These are phyloP conservation scores for Phlogophora meticulosa DNA, from an alignment of 2,888 invertebrate species.

Conservation along the genomic window DNA sequence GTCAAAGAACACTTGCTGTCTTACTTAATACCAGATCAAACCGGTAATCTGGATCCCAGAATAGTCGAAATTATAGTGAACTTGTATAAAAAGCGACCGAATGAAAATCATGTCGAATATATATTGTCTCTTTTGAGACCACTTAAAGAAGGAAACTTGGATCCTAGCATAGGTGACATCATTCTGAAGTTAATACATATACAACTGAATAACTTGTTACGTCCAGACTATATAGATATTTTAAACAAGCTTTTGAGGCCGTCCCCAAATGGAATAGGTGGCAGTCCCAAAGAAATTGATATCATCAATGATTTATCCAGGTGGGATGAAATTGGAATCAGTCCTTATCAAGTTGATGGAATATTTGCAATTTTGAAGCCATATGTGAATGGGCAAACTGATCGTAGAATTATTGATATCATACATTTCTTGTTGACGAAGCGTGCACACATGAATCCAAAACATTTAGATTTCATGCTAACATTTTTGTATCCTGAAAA, in stretches of 20 bases:
- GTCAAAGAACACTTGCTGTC: conserved; percentile 32
- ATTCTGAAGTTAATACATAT: conserved; percentile 36
- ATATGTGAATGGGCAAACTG: conserved; percentile 20
- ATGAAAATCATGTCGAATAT: conserved; percentile 26
- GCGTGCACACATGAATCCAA: conserved; percentile 2
- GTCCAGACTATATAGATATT: conserved; percentile 33
- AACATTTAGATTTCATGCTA: conserved; percentile 41
- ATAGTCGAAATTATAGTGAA: conserved; percentile 41
- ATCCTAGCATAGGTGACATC: conserved; percentile 16
- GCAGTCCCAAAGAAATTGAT: conserved; percentile 9
- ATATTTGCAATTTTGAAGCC: conserved; percentile 48
- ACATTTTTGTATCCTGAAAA: conserved; percentile 42
- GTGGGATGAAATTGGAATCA: conserved; percentile 43
- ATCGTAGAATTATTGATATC: conserved; percentile 49
- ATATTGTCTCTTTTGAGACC: conserved; percentile 50
- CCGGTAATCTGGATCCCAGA: conserved; percentile 43
- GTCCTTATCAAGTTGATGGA: conserved; percentile 30
- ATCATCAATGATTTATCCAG: conserved; percentile 28
- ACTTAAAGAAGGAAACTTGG: conserved; percentile 26
- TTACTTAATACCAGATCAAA: conserved; percentile 38
- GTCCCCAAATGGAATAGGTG: conserved; percentile 13
- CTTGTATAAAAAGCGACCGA: conserved; percentile 20
- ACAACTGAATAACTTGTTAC: conserved; percentile 29
- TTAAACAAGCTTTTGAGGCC: conserved; percentile 40
- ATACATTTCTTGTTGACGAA: conserved; percentile 42